Evolutionary conservation across 2,797 vertebrate species (phyloP), one percentile per base, ranked within the genome.

Genomic region (Enteromius treurensis): DNA sequence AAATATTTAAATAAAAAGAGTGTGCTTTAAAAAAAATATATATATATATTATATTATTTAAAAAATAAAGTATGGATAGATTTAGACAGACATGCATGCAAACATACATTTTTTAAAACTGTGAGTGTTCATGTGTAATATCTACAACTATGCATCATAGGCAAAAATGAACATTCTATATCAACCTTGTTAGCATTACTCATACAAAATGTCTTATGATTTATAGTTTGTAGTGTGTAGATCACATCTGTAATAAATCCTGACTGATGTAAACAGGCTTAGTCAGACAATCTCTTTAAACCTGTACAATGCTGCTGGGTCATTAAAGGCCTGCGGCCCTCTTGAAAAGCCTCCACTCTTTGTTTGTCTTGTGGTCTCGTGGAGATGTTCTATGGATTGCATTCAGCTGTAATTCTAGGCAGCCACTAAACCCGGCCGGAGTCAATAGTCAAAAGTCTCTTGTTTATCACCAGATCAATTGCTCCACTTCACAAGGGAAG

Each of bases 391-490:
- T 76, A 71, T 70, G 80, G 76, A 85, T 79, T 69, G 74, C 69
- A 83, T 86, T 81, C 75, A 77, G 70, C 85, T 83, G 67, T 79
- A 90, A 93, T 93, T 90, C 93, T 93, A 94, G 94, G 94, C 95
- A 95, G 95, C 94, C 94, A 87, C 93, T 89, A 88, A 94, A 94
- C 92, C 79, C 89, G 90, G 89, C 90, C 90, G 89, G 92, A 91
- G 96, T 95, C 95, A 91, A 90, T 91, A 87, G 82, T n/a, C n/a
- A n/a, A n/a, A 96, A 96, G 97, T 97, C 96, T 96, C 91, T 86
- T 94, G 94, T 96, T 95, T 96, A 96, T 96, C 95, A 92, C 92
- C 92, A 93, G 95, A 96, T 97, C 93, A 91, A 95, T 95, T 91
- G 91, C 92, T 88, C 93, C 90, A 87, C 93, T 93, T 93, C 89